A percentile compares a stretch with the other conserved stretches of the same genome.
phyloP scores from a whole-genome alignment of 2,113 vertebrate genomes.

The Cynocephalus volans region DNA sequence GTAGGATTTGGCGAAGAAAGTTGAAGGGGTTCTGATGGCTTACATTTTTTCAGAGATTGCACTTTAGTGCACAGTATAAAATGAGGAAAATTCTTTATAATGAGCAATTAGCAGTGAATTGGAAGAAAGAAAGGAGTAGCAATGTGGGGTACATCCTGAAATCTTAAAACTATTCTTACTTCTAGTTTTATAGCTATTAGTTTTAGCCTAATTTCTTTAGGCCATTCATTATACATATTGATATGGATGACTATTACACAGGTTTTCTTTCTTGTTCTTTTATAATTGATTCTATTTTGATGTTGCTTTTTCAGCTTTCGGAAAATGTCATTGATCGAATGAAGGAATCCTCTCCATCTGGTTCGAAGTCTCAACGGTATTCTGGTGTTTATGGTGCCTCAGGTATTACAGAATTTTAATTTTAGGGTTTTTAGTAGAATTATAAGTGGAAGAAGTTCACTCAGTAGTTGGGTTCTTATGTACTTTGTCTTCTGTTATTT shows the following conservation, averaged over 20 bases:
- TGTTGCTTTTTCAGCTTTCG: slow-evolving; percentile 91
- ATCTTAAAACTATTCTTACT: background rate
- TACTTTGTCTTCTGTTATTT: background rate
- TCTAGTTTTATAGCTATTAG: background rate
- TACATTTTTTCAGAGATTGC: slow-evolving; percentile 35
- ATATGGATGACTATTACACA: slow-evolving; percentile 19
- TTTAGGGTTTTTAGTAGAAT: slow-evolving; percentile 26
- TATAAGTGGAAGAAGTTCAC: background rate
- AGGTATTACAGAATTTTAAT: slow-evolving; percentile 80
- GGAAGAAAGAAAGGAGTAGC: slow-evolving; percentile 14
- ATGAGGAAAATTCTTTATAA: slow-evolving; percentile 43
- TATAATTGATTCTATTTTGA: slow-evolving; percentile 72
- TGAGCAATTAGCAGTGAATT: slow-evolving; percentile 35
- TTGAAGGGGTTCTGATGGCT: background rate
- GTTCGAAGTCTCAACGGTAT: slow-evolving; percentile 78
- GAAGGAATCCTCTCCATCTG: slow-evolving; percentile 91
- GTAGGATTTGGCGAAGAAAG: background rate
- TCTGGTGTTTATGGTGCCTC: slow-evolving; percentile 79
- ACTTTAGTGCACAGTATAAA: slow-evolving; percentile 10
- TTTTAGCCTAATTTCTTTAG: slow-evolving; percentile 38
- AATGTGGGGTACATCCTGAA: slow-evolving; percentile 1
- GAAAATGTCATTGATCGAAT: slow-evolving; percentile 97
- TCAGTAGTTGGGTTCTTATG: background rate
- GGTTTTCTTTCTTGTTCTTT: slow-evolving; percentile 55
- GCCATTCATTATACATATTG: slow-evolving; percentile 17